phyloP scores from a whole-genome alignment of 2,797 vertebrate genomes.

The Gymnopithys bicolor region DNA sequence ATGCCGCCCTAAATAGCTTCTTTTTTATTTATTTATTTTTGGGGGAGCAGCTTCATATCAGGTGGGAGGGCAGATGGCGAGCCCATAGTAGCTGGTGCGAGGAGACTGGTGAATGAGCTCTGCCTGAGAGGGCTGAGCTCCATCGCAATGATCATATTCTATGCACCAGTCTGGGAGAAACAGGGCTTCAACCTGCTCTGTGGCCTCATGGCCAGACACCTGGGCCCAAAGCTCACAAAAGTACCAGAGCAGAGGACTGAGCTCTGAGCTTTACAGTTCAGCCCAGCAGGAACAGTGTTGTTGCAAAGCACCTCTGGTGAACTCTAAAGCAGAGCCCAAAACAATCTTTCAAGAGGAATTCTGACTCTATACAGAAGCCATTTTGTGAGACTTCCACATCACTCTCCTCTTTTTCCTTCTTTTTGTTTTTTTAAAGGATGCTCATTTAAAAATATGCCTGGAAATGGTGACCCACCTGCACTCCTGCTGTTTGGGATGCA shows the following conservation, averaged over 20 bases:
- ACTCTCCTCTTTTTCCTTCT: background rate
- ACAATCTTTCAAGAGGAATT: background rate
- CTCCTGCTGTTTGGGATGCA: background rate
- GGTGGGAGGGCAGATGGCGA: rapidly evolving
- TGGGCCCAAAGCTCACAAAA: constrained; percentile 27
- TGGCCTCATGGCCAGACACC: constrained; percentile 4
- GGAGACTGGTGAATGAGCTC: rapidly evolving
- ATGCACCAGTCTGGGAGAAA: background rate
- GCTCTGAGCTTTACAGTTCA: constrained; percentile 34
- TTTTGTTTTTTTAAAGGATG: background rate
- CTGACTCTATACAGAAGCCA: background rate
- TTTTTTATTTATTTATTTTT: constrained; percentile 25
- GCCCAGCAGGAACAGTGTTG: constrained; percentile 31
- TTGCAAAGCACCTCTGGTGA: background rate
- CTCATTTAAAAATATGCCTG: background rate
- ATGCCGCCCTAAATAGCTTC: constrained; percentile 81
- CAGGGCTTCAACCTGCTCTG: background rate
- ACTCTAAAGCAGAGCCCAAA: background rate
- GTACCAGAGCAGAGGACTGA: background rate
- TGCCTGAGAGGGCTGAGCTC: background rate
- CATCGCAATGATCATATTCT: background rate
- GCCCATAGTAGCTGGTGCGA: rapidly evolving
- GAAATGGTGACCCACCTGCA: background rate
- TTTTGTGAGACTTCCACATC: background rate
- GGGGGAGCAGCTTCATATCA: background rate